Evolutionary conservation across 1,140 invertebrate genomes (phyloP), one percentile per base, ranked within the genome.

Genomic region (Polypedilum pembai): DNA sequence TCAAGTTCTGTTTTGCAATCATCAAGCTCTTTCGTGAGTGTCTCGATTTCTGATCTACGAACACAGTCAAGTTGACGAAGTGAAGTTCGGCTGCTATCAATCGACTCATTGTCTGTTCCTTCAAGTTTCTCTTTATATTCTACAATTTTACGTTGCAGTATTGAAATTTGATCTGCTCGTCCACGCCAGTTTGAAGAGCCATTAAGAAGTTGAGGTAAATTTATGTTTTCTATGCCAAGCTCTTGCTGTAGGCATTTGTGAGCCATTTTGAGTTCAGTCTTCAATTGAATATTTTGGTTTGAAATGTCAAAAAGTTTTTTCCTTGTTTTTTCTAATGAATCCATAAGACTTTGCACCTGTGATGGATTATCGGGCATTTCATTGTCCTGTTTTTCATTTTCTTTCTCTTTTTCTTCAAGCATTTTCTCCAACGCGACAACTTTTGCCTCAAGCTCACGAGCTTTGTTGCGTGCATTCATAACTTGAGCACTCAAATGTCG

Each of bases 131-230:
- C 84, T 76, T 87, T 87, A 0, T 91, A 77, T 75, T 91, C 88
- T 15, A 78, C 79, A 65, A 90, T 82, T 83, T 88, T 90, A 75
- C 87, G 85, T 77, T 89, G 88, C 24, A 91, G 79, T 40, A 86
- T 81, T 15, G 86, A 78, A 75, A 92, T 90, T 78, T 90, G 88
- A 76, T 91, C 88, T 1, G 90, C 88, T 76, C 90, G 84, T 8
- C 90, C 90, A 76, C 89, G 87, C 89, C 89, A 91, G 3, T 84
- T 84, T 78, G 82, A 84, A 20, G 80, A 84, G 73, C 85, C 84
- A 15, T 77, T 76, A 0, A 78, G 33, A 63, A 85, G 74, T 7
- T 77, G 75, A n/a, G 78, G 78, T 10, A 85, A 77, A 33, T 82
- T 84, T 0, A 82, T 77, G 75, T 85, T 85, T 75, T 90, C 88